A percentile compares a stretch with the other conserved stretches of the same genome.
Evolutionary conservation across 1,140 invertebrate species (phyloP).

Genomic region (Sitodiplosis mosellana): DNA sequence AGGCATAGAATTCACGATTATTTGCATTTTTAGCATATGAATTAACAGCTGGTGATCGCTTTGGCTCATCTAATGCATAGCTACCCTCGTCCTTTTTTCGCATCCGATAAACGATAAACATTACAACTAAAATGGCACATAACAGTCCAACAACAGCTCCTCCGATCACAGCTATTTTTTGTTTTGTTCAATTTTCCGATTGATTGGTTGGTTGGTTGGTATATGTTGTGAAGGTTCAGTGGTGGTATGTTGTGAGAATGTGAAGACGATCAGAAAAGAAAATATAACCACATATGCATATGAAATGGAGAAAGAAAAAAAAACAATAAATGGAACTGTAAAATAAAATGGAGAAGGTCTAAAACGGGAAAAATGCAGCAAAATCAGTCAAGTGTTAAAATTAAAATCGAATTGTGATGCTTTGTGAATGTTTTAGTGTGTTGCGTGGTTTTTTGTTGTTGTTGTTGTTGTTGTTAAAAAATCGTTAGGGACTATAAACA

Average conservation of each 20-base stretch:
- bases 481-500: no score
- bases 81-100: conserved; percentile 99
- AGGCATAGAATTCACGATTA: conserved; percentile 89
- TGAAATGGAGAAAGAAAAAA: conserved; percentile 1
- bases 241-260: no score
- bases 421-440: no score
- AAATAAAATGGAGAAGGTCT: conserved; percentile 7
- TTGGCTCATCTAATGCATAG: conserved; percentile 92
- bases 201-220: no score
- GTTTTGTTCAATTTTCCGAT: no score
- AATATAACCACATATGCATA: not conserved
- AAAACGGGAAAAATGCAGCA: no score
- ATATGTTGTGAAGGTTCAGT: no score
- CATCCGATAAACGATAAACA: conserved; percentile 99
- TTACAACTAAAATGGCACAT: conserved; percentile 93
- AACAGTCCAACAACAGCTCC: conserved; percentile 92
- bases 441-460: no score
- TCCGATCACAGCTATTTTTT: conserved; percentile 86
- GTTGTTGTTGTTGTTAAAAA: no score
- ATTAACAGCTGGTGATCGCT: conserved; percentile 75
- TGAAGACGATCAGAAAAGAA: not conserved
- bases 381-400: not conserved
- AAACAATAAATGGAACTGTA: conserved; percentile 14
- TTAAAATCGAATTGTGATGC: no score
- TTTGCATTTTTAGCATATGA: conserved; percentile 77